Percentiles rank a stretch among this genome's conserved stretches.
These are phyloP conservation scores for Rhingia campestris DNA, from an alignment of 2,888 invertebrate genomes.

Conservation along the genomic window DNA sequence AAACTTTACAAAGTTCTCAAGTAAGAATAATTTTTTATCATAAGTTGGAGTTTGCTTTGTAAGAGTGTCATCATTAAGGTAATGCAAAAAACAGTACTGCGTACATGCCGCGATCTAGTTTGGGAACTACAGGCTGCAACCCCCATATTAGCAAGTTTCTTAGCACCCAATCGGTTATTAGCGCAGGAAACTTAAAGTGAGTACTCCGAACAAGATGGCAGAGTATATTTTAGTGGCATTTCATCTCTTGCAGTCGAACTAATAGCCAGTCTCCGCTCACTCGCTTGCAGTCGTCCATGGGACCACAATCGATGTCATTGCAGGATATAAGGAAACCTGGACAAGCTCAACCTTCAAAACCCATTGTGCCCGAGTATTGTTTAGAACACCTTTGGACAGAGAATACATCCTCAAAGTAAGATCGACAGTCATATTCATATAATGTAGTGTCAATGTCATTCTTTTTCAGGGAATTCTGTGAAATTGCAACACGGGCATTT, in stretches of 20 bases:
- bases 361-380: conserved; percentile 92
- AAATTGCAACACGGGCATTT: conserved; percentile 90
- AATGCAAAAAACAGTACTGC: conserved; percentile 77
- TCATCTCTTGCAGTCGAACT: conserved; percentile 78
- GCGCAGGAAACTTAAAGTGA: conserved; percentile 79
- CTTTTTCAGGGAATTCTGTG: conserved; percentile 83
- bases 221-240: neutral
- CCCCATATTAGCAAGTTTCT: conserved; percentile 78
- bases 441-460: neutral
- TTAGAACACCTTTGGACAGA: conserved; percentile 96
- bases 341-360: conserved; percentile 85
- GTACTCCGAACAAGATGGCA: conserved; percentile 23
- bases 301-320: conserved; percentile 79
- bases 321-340: conserved; percentile 83
- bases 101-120: conserved; percentile 77
- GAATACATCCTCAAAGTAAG: conserved; percentile 83
- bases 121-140: conserved; percentile 75
- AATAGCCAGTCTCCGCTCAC: conserved; percentile 79
- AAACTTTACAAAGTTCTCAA: conserved; percentile 78
- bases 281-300: conserved; percentile 80
- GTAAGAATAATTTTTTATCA: conserved; percentile 62
- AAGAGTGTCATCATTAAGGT: conserved; percentile 53
- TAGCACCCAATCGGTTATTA: conserved; percentile 78
- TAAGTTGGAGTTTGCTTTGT: neutral
- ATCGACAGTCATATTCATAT: conserved; percentile 61